Conservation (phyloP, 2,113 vertebrate species). For the Alexandromys fortis region DNA sequence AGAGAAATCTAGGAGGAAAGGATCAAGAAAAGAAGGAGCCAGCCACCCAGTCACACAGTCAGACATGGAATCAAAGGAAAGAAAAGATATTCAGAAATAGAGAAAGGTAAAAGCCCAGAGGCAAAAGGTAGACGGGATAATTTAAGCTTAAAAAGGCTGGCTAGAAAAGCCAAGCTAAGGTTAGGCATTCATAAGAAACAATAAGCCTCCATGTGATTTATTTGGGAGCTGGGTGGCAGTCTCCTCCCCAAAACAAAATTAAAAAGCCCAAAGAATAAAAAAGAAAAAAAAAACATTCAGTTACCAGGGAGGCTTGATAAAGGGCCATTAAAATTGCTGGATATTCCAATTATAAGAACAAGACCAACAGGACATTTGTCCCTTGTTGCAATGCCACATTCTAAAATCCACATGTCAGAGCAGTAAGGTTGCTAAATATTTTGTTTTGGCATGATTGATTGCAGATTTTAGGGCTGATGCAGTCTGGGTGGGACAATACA, state of each 20-base stretch:
- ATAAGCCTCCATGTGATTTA: background rate
- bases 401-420: background rate
- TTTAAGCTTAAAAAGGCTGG: background rate
- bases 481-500: background rate
- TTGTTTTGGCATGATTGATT: background rate
- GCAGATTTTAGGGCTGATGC: background rate
- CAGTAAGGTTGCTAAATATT: background rate
- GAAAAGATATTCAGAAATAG: background rate
- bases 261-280: background rate
- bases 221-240: no score
- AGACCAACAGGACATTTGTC: fast-evolving
- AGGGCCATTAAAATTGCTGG: background rate
- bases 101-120: background rate
- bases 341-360: background rate
- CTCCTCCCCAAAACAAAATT: background rate
- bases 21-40: background rate
- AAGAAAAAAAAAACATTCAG: background rate
- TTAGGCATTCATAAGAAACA: background rate
- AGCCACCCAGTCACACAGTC: background rate
- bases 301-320: background rate
- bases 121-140: background rate
- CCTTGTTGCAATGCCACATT: background rate
- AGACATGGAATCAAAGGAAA: background rate
- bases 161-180: background rate
- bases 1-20: background rate